Percentiles rank a stretch among this genome's conserved stretches.
Conservation (phyloP, 92 coral and sea anemone genomes). For the Virgularia gustaviana region DNA sequence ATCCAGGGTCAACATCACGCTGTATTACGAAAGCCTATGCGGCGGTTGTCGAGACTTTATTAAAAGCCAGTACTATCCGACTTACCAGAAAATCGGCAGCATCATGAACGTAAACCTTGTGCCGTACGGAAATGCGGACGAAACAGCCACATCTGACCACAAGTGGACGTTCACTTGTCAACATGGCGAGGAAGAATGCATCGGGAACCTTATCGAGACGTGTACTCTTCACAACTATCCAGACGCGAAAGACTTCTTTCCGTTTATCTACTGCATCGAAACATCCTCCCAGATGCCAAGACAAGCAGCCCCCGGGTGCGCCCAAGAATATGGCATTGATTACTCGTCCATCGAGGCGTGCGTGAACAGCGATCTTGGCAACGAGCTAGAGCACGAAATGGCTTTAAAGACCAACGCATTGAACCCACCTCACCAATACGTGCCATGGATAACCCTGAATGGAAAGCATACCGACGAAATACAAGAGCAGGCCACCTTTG, state of each 20-base stretch:
- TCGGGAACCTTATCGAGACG: constrained; percentile 70
- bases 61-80: constrained; percentile 54
- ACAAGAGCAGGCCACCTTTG: constrained; percentile 47
- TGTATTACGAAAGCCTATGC: constrained; percentile 68
- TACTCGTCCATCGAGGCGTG: constrained; percentile 56
- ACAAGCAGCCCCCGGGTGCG: constrained; percentile 51
- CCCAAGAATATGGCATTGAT: constrained; percentile 55
- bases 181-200: constrained; percentile 67
- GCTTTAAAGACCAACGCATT: constrained; percentile 68
- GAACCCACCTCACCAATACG: constrained; percentile 61
- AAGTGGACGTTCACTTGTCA: constrained; percentile 69
- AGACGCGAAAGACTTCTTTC: constrained; percentile 54
- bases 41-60: constrained; percentile 67
- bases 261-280: constrained; percentile 72
- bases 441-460: constrained; percentile 77
- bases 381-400: constrained; percentile 70
- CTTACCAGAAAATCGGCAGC: constrained; percentile 58
- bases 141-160: constrained; percentile 34
- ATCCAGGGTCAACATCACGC: constrained; percentile 53
- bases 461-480: constrained; percentile 69
- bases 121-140: constrained; percentile 73
- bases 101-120: constrained; percentile 69
- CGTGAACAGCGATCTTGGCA: constrained; percentile 56
- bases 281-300: constrained; percentile 29
- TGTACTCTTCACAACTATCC: constrained; percentile 61